Evolutionary conservation across 2,113 vertebrate species (phyloP).

Genomic region (Odobenus rosmarus): DNA sequence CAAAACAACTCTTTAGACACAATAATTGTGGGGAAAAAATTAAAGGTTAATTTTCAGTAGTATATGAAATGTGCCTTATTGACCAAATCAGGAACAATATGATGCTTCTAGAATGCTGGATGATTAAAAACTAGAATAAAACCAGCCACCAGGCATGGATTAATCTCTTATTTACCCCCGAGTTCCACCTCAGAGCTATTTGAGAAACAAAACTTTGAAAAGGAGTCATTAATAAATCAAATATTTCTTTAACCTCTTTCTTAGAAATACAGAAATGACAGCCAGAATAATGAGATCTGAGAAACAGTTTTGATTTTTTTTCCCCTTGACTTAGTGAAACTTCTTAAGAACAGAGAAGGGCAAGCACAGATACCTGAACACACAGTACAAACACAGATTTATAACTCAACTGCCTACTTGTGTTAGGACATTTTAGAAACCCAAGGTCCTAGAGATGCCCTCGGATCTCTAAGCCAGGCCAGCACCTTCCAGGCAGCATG

Average conservation of each 20-base stretch:
- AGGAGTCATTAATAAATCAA: slow-evolving; percentile 41
- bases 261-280: slow-evolving; percentile 51
- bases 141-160: background rate
- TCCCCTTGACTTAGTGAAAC: background rate
- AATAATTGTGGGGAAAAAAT: background rate
- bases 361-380: background rate
- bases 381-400: background rate
- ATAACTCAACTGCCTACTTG: background rate
- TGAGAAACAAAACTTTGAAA: slow-evolving; percentile 44
- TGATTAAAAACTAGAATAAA: slow-evolving; percentile 10
- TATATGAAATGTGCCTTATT: background rate
- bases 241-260: background rate
- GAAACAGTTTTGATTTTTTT: background rate
- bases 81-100: background rate
- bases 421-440: background rate
- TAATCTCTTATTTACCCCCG: background rate
- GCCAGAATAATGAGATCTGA: slow-evolving; percentile 9
- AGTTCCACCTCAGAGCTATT: background rate
- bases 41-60: background rate
- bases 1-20: slow-evolving; percentile 19
- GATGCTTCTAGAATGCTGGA: background rate
- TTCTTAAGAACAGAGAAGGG: background rate
- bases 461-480: background rate
- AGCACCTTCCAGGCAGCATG: background rate
- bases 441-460: background rate